Evolutionary conservation across 2,797 vertebrate species (phyloP).

Genomic region (Onychomys arenicola): DNA sequence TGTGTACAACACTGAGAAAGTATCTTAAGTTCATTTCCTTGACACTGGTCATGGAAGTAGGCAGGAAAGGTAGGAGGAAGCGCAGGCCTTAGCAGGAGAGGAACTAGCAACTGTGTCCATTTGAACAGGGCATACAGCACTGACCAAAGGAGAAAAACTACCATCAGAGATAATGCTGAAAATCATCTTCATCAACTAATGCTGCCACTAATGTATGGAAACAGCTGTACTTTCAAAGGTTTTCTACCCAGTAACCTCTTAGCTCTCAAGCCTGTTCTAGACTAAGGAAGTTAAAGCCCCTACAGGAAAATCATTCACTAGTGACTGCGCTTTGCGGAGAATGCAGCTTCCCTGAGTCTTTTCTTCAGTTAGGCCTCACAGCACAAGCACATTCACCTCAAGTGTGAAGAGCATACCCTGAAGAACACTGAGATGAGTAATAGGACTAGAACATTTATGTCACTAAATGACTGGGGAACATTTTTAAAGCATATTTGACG

Average conservation of each 20-base stretch:
- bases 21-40: neutral
- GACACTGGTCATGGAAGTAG: neutral
- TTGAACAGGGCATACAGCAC: neutral
- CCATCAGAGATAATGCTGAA: neutral
- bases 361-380: neutral
- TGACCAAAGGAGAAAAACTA: neutral
- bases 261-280: neutral
- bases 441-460: too few relatives aligned
- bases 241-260: neutral
- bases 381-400: neutral
- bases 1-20: neutral
- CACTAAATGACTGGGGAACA: neutral
- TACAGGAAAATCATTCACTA: neutral
- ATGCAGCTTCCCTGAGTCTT: neutral
- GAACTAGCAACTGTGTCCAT: too few relatives aligned
- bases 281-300: neutral
- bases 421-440: neutral
- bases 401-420: fast-evolving
- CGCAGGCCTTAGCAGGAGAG: neutral
- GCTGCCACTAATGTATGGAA: neutral
- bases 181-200: neutral
- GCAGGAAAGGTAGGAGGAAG: neutral
- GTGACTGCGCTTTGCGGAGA: neutral
- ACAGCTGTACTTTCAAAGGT: neutral
- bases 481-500: neutral